phyloP scores from a whole-genome alignment of 2,888 invertebrate species.

The Cephus rjabovi region DNA sequence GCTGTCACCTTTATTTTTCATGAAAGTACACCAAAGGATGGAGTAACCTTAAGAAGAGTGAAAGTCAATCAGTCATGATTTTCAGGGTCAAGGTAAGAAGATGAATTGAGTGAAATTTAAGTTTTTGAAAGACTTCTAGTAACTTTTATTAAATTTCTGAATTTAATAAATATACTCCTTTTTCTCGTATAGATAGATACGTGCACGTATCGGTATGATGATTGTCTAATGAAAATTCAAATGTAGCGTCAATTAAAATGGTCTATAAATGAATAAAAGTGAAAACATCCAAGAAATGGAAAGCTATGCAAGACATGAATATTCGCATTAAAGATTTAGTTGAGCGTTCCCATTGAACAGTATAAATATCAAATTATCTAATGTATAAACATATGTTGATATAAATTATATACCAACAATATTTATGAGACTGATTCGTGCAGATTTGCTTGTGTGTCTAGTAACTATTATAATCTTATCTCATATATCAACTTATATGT shows the following conservation, averaged over 20 bases:
- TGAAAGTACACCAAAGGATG: not conserved
- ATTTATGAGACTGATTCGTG: not conserved
- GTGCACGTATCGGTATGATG: not conserved
- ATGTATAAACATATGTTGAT: not conserved
- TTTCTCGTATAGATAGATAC: not conserved
- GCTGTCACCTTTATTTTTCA: not conserved
- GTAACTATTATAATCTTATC: not conserved
- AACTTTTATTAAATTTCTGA: not conserved
- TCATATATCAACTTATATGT: not conserved
- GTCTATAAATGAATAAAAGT: constrained; percentile 27
- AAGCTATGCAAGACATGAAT: constrained; percentile 11
- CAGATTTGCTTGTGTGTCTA: not conserved
- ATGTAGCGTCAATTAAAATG: not conserved
- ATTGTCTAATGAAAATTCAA: not conserved
- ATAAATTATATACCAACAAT: not conserved
- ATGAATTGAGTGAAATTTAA: not conserved
- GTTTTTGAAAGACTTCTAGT: not conserved
- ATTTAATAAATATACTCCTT: not conserved
- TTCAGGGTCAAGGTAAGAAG: not conserved
- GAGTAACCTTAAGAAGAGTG: not conserved
- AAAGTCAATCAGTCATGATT: not conserved
- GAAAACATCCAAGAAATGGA: constrained; percentile 35
- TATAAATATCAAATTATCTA: not conserved
- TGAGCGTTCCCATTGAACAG: not conserved
- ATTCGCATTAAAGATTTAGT: not conserved